Evolutionary conservation across 2,113 vertebrate genomes (phyloP).

Genomic region (Benitochromis conjunctus): DNA sequence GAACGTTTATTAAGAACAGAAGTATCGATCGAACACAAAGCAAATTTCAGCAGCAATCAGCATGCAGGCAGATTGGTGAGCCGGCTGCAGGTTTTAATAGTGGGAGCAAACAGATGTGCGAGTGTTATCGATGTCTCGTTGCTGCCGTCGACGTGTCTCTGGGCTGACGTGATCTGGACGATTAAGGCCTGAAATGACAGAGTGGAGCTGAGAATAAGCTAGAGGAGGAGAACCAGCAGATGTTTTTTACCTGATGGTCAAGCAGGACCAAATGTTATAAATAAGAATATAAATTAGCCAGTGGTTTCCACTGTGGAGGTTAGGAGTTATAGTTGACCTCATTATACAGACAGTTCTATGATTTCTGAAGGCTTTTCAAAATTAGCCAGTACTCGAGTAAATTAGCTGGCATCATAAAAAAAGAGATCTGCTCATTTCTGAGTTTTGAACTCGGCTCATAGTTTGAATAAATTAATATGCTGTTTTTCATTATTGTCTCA

Average conservation of each 20-base stretch:
- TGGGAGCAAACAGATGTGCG: not conserved
- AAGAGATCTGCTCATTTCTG: not conserved
- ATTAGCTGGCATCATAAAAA: not conserved
- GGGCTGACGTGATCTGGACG: not conserved
- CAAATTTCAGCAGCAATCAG: not conserved
- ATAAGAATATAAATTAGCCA: not conserved
- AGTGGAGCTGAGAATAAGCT: not conserved
- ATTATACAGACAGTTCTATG: accelerated
- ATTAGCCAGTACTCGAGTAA: not conserved
- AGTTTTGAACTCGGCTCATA: too few species aligned
- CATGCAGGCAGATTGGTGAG: not conserved
- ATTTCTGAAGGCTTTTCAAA: not conserved
- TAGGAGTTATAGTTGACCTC: accelerated
- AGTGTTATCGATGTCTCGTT: not conserved
- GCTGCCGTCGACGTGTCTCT: not conserved
- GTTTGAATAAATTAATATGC: too few species aligned
- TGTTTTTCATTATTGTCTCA: too few species aligned
- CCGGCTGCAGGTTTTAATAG: not conserved
- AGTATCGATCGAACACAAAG: not conserved
- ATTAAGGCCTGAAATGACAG: not conserved
- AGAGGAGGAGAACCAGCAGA: not conserved
- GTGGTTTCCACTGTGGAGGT: not conserved
- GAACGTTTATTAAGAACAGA: not conserved
- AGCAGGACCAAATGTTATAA: not conserved
- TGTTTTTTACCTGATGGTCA: not conserved